A percentile compares a stretch with the other conserved stretches of the same genome.
Evolutionary conservation across 2,797 vertebrate genomes (phyloP).

Genomic region (Ciconia nigra): DNA sequence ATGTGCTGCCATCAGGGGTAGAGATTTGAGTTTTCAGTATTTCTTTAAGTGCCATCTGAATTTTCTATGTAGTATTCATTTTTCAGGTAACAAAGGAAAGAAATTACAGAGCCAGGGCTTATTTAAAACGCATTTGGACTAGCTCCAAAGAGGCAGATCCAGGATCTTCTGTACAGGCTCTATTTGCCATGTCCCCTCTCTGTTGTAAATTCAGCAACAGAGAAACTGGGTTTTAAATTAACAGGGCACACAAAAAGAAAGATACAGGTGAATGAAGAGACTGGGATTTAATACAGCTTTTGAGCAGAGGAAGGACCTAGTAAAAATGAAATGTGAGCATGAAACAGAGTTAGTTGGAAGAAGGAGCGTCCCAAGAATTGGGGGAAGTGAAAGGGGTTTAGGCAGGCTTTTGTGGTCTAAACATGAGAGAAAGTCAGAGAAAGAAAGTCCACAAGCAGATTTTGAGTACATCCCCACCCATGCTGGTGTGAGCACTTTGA

Average conservation of each 20-base stretch:
- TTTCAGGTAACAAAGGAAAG: background rate
- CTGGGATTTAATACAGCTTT: background rate
- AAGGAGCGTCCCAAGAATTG: background rate
- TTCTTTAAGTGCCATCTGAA: background rate
- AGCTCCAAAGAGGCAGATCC: background rate
- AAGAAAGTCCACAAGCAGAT: background rate
- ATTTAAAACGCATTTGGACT: background rate
- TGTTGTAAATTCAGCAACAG: background rate
- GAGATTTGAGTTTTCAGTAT: background rate
- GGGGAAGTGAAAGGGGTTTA: background rate
- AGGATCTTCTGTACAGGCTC: background rate
- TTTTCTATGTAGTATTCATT: background rate
- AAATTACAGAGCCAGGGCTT: background rate
- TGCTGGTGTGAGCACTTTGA: background rate
- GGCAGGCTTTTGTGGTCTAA: background rate
- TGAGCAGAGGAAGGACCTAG: background rate
- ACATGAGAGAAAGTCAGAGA: background rate
- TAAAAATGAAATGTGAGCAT: background rate
- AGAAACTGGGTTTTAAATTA: rapidly evolving
- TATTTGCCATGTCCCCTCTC: background rate
- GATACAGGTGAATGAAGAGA: background rate
- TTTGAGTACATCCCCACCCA: background rate
- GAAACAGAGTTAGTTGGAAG: background rate
- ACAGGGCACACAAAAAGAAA: background rate
- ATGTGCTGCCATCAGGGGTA: background rate